These are phyloP conservation scores for Epinephelus cyanopodus DNA, from an alignment of 2,113 vertebrate species.

Conservation along the genomic window DNA sequence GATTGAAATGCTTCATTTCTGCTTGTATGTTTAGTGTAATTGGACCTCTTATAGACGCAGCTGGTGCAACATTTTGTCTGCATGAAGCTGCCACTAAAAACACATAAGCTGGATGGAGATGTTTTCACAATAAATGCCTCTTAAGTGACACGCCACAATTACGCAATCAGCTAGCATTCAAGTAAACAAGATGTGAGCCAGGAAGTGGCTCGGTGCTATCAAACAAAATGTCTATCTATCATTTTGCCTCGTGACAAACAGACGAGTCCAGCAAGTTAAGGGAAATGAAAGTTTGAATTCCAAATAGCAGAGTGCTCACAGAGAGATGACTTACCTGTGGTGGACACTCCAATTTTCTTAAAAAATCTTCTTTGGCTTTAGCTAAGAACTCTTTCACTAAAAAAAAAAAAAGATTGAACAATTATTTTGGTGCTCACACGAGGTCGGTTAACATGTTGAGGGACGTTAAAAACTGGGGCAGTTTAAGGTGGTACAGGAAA, in stretches of 20 bases:
- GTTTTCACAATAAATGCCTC: background rate
- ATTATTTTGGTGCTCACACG: background rate
- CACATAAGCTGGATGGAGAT: background rate
- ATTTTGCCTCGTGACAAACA: background rate
- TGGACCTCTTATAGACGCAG: background rate
- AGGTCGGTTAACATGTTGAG: conserved; percentile 32
- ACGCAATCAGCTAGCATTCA: conserved; percentile 14
- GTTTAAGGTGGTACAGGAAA: conserved; percentile 44
- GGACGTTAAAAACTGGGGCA: conserved; percentile 38
- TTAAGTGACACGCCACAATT: conserved; percentile 2
- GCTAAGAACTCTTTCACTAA: conserved; percentile 99
- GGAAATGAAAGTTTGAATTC: background rate
- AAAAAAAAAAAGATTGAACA: conserved; percentile 50
- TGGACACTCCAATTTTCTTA: conserved; percentile 98
- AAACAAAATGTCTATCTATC: conserved; percentile 4
- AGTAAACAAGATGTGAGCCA: conserved; percentile 21
- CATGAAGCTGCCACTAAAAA: conserved; percentile 12
- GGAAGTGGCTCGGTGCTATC: conserved; percentile 24
- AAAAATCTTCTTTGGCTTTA: conserved; percentile 99
- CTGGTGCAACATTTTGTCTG: background rate
- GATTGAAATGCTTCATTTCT: background rate
- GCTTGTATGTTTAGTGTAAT: background rate
- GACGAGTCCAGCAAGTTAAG: background rate
- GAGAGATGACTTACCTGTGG: conserved; percentile 88
- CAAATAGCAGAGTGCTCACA: background rate